Percentiles rank a stretch among this genome's conserved stretches.
Conservation (phyloP, 2,888 invertebrate genomes). For the Callosobruchus maculatus region DNA sequence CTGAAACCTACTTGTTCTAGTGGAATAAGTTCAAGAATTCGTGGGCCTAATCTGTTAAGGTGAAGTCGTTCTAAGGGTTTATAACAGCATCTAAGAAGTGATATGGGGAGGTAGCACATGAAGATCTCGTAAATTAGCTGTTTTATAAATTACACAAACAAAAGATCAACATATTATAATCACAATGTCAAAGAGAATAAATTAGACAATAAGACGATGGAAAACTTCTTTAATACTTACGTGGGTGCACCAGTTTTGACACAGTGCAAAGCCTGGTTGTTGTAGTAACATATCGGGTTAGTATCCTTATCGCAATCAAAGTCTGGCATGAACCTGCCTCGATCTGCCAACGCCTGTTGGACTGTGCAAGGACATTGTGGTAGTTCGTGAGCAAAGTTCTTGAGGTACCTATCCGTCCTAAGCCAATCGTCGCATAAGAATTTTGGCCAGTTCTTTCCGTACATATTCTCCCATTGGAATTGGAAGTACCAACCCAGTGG, state of each 20-base stretch:
- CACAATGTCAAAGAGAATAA: too few species aligned
- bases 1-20: too few species aligned
- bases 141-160: too few species aligned
- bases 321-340: slow-evolving; percentile 89
- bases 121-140: too few species aligned
- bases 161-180: too few species aligned
- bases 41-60: too few species aligned
- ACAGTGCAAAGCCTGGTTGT: slow-evolving; percentile 88
- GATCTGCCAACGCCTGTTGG: slow-evolving; percentile 86
- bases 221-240: slow-evolving; percentile 62
- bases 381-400: slow-evolving; percentile 81
- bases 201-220: too few species aligned
- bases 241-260: slow-evolving; percentile 87
- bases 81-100: too few species aligned
- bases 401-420: slow-evolving; percentile 72
- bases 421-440: slow-evolving; percentile 89
- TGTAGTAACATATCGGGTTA: slow-evolving; percentile 83
- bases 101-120: too few species aligned
- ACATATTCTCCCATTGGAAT: slow-evolving; percentile 79
- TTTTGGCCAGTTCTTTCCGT: slow-evolving; percentile 80
- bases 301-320: slow-evolving; percentile 87
- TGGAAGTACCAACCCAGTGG: slow-evolving; percentile 92
- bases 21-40: too few species aligned
- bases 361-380: slow-evolving; percentile 89
- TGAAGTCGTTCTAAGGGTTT: too few species aligned